A percentile compares a stretch with the other conserved stretches of the same genome.
Conservation (phyloP, 2,797 vertebrate species). For the Galaxias olidus region DNA sequence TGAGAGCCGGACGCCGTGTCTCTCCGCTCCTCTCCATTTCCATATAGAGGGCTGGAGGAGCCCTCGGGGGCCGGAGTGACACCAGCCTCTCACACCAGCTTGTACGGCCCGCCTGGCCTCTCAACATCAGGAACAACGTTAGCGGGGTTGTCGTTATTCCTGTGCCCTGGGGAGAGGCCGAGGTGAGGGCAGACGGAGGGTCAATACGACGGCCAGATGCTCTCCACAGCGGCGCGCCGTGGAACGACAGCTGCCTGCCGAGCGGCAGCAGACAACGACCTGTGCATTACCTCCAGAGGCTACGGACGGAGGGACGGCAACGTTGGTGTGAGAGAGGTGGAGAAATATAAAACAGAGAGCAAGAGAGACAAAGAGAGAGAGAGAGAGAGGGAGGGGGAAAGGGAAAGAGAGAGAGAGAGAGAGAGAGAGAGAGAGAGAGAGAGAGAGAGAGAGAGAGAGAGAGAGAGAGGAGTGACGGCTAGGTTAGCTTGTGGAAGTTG, state of each 20-base stretch:
- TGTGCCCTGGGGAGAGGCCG: not conserved
- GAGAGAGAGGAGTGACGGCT: not conserved
- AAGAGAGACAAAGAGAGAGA: not conserved
- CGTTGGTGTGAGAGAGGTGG: not conserved
- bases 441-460: not conserved
- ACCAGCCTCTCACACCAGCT: slow-evolving; percentile 43
- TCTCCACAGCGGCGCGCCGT: no score
- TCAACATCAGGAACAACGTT: slow-evolving; percentile 13
- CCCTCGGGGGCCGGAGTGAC: slow-evolving; percentile 21
- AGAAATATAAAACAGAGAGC: not conserved
- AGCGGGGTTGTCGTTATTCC: not conserved
- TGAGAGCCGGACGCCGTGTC: no score
- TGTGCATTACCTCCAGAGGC: no score
- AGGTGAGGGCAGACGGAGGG: not conserved
- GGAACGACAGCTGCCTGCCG: no score
- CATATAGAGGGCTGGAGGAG: slow-evolving; percentile 23
- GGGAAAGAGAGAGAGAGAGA: no score
- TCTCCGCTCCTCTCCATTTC: slow-evolving; percentile 21
- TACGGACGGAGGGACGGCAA: not conserved
- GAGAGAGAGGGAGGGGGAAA: not conserved
- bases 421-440: not conserved
- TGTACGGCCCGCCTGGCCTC: slow-evolving; percentile 7
- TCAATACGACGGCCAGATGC: no score
- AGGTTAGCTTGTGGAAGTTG: slow-evolving; percentile 6
- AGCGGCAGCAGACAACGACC: no score